Evolutionary conservation across 2,113 vertebrate genomes (phyloP).

Genomic region (Pterocles gutturalis): DNA sequence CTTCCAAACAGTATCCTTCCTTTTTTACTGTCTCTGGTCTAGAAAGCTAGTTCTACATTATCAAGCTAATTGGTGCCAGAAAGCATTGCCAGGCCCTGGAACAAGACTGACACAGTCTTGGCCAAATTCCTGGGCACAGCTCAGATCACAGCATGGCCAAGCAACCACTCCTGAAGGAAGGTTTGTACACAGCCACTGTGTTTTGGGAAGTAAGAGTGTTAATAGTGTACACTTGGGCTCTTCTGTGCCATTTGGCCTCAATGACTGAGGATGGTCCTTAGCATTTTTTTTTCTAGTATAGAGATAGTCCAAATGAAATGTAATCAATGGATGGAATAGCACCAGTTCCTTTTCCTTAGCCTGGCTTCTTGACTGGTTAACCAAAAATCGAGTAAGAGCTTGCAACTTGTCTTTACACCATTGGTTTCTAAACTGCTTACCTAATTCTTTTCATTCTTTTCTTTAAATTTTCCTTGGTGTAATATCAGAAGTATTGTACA

Average conservation of each 20-base stretch:
- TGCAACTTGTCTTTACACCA: neutral
- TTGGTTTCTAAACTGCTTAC: neutral
- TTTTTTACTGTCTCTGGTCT: neutral
- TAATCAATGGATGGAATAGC: neutral
- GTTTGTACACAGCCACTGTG: accelerated
- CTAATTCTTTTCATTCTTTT: neutral
- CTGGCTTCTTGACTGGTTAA: accelerated
- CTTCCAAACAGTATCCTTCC: neutral
- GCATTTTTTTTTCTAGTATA: neutral
- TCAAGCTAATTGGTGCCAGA: neutral
- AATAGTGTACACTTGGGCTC: neutral
- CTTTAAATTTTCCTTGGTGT: neutral
- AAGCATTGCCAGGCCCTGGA: neutral
- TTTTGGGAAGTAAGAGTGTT: neutral
- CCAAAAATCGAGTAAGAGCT: neutral
- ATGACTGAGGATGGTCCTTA: neutral
- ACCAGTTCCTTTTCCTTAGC: neutral
- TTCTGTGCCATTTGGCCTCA: neutral
- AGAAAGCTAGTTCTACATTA: neutral
- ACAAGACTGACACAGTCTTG: neutral
- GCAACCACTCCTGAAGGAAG: neutral
- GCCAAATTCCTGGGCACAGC: neutral
- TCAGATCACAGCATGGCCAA: neutral
- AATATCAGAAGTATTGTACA: neutral
- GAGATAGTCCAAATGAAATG: neutral